Evolutionary conservation across 2,113 vertebrate species (phyloP).

Genomic region (Macquaria australasica): DNA sequence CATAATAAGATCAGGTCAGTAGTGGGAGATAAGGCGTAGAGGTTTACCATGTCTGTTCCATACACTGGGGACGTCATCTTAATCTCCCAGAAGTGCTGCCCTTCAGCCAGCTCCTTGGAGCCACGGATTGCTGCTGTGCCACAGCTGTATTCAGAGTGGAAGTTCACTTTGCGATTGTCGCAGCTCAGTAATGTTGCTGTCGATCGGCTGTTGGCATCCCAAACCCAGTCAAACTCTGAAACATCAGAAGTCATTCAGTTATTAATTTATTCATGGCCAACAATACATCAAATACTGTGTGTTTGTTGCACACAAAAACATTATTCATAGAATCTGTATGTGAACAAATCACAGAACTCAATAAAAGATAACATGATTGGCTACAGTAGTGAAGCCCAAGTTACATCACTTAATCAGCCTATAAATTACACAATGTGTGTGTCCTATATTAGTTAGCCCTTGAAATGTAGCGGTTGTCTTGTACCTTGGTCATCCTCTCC

Average conservation of each 20-base stretch:
- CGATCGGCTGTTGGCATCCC: slow-evolving; percentile 92
- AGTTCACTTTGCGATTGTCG: slow-evolving; percentile 96
- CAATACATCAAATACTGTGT: not conserved
- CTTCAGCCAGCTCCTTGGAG: slow-evolving; percentile 91
- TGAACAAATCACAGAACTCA: not conserved
- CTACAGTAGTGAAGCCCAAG: not conserved
- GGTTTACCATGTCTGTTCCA: slow-evolving; percentile 95
- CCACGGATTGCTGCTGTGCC: slow-evolving; percentile 95
- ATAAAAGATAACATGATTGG: not conserved
- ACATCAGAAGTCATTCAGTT: not conserved
- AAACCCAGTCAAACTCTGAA: slow-evolving; percentile 96
- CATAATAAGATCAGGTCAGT: not conserved
- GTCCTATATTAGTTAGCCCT: not conserved
- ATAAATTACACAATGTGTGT: not conserved
- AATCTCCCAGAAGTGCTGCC: slow-evolving; percentile 99
- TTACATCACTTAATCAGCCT: not conserved
- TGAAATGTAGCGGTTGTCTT: not conserved
- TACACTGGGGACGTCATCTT: slow-evolving; percentile 99
- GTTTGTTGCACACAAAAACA: not conserved
- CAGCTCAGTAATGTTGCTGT: slow-evolving; percentile 92
- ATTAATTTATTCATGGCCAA: not conserved
- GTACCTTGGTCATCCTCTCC: slow-evolving; percentile 95
- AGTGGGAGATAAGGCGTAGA: not conserved
- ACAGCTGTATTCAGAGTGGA: slow-evolving; percentile 97
- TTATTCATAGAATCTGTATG: not conserved